phyloP scores from a whole-genome alignment of 2,113 vertebrate genomes.

The Ploceus nigricollis region DNA sequence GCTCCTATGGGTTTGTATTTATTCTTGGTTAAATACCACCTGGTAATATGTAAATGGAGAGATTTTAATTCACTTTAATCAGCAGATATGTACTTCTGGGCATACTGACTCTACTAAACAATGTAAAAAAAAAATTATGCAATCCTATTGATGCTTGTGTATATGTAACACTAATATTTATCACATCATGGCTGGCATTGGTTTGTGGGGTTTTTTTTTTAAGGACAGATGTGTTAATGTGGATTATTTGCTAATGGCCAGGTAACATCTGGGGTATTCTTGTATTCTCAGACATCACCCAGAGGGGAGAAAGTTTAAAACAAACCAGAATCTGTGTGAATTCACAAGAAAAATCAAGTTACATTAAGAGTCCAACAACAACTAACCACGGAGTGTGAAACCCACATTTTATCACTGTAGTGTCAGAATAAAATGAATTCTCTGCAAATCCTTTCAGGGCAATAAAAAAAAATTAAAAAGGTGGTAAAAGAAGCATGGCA shows the following conservation, averaged over 20 bases:
- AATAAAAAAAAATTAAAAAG: neutral
- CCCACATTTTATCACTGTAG: neutral
- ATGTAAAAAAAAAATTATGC: neutral
- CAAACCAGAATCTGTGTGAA: neutral
- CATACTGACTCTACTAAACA: neutral
- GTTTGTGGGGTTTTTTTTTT: neutral
- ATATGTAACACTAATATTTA: neutral
- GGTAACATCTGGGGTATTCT: constrained; percentile 30
- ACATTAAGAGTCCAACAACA: neutral
- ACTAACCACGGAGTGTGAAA: neutral
- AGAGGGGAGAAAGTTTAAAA: neutral
- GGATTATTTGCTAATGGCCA: constrained; percentile 36
- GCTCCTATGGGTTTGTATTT: neutral
- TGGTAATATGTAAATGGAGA: neutral
- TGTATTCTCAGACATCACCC: constrained; percentile 27
- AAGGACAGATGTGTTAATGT: neutral
- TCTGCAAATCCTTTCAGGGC: neutral
- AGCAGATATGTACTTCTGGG: neutral
- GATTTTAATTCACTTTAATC: constrained; percentile 1
- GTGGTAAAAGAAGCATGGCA: neutral
- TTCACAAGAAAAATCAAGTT: neutral
- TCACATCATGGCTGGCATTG: neutral
- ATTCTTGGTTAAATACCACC: neutral
- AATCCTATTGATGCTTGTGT: neutral
- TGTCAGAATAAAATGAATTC: neutral